phyloP scores from a whole-genome alignment of 2,113 vertebrate genomes.

The Rattus rattus region DNA sequence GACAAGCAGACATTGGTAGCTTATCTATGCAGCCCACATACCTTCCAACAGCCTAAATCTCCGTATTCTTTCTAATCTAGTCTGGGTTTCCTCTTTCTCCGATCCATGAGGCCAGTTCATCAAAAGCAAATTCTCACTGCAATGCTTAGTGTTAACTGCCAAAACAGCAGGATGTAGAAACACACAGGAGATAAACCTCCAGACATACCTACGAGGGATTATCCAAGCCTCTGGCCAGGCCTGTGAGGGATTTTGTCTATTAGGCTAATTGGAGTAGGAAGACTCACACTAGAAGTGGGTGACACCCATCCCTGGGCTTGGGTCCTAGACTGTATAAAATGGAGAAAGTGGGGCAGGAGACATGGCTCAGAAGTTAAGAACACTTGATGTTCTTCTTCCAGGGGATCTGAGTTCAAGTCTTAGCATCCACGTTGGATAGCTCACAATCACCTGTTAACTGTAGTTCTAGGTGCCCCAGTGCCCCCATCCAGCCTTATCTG shows the following conservation, averaged over 20 bases:
- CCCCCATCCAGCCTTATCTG: not conserved
- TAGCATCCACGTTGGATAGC: not conserved
- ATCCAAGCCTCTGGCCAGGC: not conserved
- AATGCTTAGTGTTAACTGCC: not conserved
- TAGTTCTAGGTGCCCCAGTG: not conserved
- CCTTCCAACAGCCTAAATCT: not conserved
- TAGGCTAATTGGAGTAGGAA: not conserved
- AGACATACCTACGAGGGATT: not conserved
- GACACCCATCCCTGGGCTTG: not conserved
- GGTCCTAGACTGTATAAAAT: not conserved
- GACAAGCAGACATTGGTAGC: not conserved
- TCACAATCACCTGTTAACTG: not conserved
- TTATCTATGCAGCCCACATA: not conserved
- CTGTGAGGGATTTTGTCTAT: not conserved
- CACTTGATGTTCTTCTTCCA: not conserved
- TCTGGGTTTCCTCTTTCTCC: not conserved
- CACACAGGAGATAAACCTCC: not conserved
- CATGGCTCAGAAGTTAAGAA: not conserved
- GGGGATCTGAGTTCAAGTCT: not conserved
- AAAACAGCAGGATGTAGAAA: too few species aligned
- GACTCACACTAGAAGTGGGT: not conserved
- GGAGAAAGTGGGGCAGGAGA: too few species aligned
- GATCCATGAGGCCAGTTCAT: not conserved
- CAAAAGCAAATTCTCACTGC: slow-evolving; percentile 12
- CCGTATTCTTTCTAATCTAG: not conserved